Base-by-base conservation (phyloP, 1,140 invertebrate genomes). In the silkworm (Bombyx mori) region DNA sequence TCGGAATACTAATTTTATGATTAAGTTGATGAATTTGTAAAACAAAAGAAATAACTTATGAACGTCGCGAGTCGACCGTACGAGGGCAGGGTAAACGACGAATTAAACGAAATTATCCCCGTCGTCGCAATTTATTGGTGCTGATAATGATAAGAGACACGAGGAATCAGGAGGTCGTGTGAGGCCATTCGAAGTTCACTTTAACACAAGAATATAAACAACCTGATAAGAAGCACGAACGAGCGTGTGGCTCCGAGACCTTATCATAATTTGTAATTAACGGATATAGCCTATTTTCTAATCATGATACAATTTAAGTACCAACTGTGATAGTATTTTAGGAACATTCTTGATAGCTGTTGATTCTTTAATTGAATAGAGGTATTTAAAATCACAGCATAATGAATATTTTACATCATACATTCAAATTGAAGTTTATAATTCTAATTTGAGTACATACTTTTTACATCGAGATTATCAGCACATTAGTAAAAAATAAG, bases 141-240 rank as follows among this genome's bases (percentile, higher is more conserved):
- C 75, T 74, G 75, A 79, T 76, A 73, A 71, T 71, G 84, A 85
- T 88, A 88, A 86, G 81, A 75, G 70, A 73, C 72, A 75, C 71
- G 75, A 71, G 75, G 77, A 79, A 80, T 74, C 69, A 75, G 63
- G 76, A 78, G 83, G 83, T 85, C 83, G 75, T 64, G 73, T 68
- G 79, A 85, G 82, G 82, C 79, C 82, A 84, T 72, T 65, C 75
- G 77, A 81, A 80, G 82, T 86, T 82, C 79, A 82, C 58, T 69
- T 52, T 65, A 70, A 74, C 61, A 75, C 71, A 65, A 73, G 71
- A 74, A 80, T 76, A 77, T 73, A 85, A 85, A 82, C 75, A 80
- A 67, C 61, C 58, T 75, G 82, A 86, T 85, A 87, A 83, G 75
- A 71, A 74, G 58, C 84, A 82, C 79, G 82, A 76, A 73, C 64